phyloP scores from a whole-genome alignment of 2,113 vertebrate genomes.

The Gambusia holbrooki region DNA sequence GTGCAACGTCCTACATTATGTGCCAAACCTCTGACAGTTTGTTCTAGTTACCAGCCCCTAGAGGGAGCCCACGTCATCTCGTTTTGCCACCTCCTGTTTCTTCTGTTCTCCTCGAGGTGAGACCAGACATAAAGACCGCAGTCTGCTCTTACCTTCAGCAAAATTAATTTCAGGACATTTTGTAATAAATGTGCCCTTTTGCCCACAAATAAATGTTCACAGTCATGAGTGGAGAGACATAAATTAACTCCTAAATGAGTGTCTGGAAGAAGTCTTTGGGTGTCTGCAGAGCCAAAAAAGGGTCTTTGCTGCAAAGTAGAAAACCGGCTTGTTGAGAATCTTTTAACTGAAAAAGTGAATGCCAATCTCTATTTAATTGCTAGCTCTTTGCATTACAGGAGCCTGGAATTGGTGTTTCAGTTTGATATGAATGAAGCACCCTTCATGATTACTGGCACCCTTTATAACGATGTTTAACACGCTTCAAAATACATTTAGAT shows the following conservation, averaged over 20 bases:
- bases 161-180: constrained; percentile 71
- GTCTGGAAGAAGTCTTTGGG: constrained; percentile 48
- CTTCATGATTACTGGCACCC: no score
- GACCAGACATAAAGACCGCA: constrained; percentile 42
- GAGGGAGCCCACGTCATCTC: constrained; percentile 58
- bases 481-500: no score
- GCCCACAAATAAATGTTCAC: constrained; percentile 44
- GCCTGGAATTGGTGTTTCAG: no score
- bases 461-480: no score
- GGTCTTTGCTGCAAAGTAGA: no score
- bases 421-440: no score
- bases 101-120: constrained; percentile 24
- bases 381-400: no score
- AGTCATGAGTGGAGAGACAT: constrained; percentile 47
- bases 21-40: background rate
- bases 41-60: constrained; percentile 40
- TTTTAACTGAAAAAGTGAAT: no score
- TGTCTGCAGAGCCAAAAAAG: background rate
- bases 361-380: no score
- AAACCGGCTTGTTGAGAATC: no score
- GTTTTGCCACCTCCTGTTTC: background rate
- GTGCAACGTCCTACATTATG: background rate
- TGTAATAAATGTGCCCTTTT: constrained; percentile 71
- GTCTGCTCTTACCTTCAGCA: constrained; percentile 58
- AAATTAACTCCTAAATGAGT: constrained; percentile 69